Evolutionary conservation across 1,140 invertebrate genomes (phyloP), one percentile per base, ranked within the genome.

Genomic region (Amphibalanus amphitrite): DNA sequence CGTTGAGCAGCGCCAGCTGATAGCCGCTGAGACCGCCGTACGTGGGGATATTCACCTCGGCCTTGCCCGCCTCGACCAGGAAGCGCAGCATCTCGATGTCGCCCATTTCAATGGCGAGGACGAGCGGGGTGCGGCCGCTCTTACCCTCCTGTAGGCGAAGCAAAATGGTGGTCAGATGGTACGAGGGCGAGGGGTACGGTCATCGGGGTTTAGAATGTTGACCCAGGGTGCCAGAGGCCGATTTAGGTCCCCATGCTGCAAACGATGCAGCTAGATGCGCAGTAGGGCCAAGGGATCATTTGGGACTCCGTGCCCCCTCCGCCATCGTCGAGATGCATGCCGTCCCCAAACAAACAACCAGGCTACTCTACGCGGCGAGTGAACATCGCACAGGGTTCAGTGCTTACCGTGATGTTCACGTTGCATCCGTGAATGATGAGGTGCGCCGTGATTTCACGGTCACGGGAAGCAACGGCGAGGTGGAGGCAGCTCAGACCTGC

Each of bases 101-200:
- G 29, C 85, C 81, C 40, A 81, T 81, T 76, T 89, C 86, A 29
- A 91, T 86, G n/a, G 91, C 90, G 74, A 90, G 86, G 79, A 95
- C 91, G 29, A 95, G 83, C 0, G 90, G 85, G 47, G 91, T 93
- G 74, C 86, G 86, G 0, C 93, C 92, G 73, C 84, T 83, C 76
- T 89, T 86, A 0, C 87, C 88, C 77, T 93, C 91, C 80, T 85
- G 75, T 26, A 80, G n/a, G 74, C 74, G 72, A 76, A 74, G 72
- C 75, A 73, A 70, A 75, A 75, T 28, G 72, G 76, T 69, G 68
- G 28, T 73, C 33, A 69, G 70, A 6, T 38, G 38, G 38, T 6
- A 17, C 17, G 38, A 17, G 38, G 38, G 38, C 38, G 17, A 6
- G 6, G 38, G 6, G 17, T 6, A 17, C 17, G 38, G 38, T 17